Evolutionary conservation across 35 echinoderm and acorn worm species (phyloP).

Genomic region (Strongylocentrotus purpuratus): DNA sequence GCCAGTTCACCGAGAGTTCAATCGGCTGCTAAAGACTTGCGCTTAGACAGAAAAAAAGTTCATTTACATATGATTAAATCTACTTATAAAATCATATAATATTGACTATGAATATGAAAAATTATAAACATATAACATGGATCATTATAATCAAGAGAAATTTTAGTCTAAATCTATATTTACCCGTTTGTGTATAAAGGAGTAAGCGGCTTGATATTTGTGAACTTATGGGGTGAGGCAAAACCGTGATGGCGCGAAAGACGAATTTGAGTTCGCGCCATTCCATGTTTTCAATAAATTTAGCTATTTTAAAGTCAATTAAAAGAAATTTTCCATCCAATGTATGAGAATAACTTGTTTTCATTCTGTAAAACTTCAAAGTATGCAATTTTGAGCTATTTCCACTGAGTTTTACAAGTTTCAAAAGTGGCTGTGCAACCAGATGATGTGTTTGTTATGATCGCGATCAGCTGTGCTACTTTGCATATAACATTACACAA

Average conservation of each 20-base stretch:
- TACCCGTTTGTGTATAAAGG: neutral
- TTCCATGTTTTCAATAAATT: neutral
- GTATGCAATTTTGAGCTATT: neutral
- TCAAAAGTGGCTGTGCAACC: neutral
- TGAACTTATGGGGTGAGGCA: neutral
- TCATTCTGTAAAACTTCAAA: neutral
- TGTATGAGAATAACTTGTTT: neutral
- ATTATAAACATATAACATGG: neutral
- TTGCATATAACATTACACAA: no score
- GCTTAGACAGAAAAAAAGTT: constrained; percentile 26
- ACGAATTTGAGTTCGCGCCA: constrained; percentile 45
- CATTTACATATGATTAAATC: neutral
- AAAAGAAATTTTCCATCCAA: neutral
- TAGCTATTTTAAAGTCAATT: neutral
- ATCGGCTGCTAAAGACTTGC: neutral
- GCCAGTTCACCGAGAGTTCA: constrained; percentile 40
- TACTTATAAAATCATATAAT: neutral
- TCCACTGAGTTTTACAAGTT: neutral
- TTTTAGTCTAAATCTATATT: neutral
- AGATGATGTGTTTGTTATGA: neutral
- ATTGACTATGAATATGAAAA: neutral
- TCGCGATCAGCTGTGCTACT: neutral
- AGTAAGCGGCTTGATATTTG: constrained; percentile 41
- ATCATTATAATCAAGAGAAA: neutral
- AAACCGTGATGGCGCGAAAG: constrained; percentile 13